Percentiles rank a stretch among this genome's conserved stretches.
Conservation (phyloP, 2,888 invertebrate genomes). For the Muscina levida region DNA sequence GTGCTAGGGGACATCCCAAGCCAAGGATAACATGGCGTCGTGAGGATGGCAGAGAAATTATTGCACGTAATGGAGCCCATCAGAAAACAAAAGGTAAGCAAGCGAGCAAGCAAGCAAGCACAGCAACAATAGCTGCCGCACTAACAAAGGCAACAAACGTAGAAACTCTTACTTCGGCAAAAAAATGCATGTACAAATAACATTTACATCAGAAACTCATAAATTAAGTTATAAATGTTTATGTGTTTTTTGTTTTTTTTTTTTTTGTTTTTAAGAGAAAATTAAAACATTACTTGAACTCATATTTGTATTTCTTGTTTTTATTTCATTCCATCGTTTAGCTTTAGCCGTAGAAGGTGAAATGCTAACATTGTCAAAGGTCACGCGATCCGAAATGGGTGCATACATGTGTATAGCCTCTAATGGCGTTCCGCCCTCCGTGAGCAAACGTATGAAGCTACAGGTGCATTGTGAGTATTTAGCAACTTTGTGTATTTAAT, state of each 20-base stretch:
- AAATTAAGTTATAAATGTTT: slow-evolving; percentile 18
- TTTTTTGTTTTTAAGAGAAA: slow-evolving; percentile 24
- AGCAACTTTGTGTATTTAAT: not conserved
- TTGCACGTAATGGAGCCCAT: slow-evolving; percentile 86
- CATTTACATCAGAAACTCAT: slow-evolving; percentile 49
- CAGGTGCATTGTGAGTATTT: slow-evolving; percentile 93
- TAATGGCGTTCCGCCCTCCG: slow-evolving; percentile 92
- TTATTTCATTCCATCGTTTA: slow-evolving; percentile 71
- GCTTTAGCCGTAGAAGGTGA: slow-evolving; percentile 89
- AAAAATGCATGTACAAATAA: slow-evolving; percentile 58
- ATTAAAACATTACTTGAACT: slow-evolving; percentile 31
- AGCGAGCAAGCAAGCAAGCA: not conserved
- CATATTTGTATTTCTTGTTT: slow-evolving; percentile 7
- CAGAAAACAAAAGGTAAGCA: slow-evolving; percentile 87
- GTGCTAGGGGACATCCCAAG: slow-evolving; percentile 90
- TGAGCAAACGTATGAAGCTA: slow-evolving; percentile 94
- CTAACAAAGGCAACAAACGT: too few species aligned
- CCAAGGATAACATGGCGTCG: slow-evolving; percentile 92
- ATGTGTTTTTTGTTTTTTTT: slow-evolving; percentile 2
- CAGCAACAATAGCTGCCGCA: not conserved
- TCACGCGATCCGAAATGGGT: slow-evolving; percentile 94
- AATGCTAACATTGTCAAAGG: slow-evolving; percentile 89
- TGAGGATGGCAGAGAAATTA: slow-evolving; percentile 91
- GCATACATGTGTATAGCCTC: slow-evolving; percentile 93
- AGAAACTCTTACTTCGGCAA: too few species aligned